Base-by-base conservation (phyloP, 2,113 vertebrate genomes). In the Stomatorhinus ivindoensis region DNA sequence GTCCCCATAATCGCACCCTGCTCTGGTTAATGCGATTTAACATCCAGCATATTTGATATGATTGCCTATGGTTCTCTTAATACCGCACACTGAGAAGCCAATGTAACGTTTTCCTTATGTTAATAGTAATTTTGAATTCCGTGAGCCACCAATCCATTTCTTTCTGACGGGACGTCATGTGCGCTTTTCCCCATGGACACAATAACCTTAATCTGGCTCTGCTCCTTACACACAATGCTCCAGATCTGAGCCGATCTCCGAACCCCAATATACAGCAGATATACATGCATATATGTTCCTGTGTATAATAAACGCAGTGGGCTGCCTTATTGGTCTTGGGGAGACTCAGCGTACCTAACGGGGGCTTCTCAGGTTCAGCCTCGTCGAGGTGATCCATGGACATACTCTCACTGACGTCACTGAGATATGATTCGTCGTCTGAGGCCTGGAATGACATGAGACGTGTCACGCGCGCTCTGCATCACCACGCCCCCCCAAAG, bases 341-440 rank as follows among this genome's bases (percentile, higher is more conserved):
- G n/a, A 91, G 1, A 4, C 6, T 10, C 15, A 7, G 24, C 11
- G 89, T 92, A 98, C 98, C 96, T 92, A 96, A 94, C 27, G 95
- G 96, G 90, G 96, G 96, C 92, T 96, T 96, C 93, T 97, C 97
- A 90, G 93, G 95, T 83, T 98, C 97, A 21, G 95, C 95, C 86
- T 97, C 97, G 35, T 96, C 97, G 89, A 98, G 95, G 92, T 98
- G 98, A 92, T 99, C 98, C 95, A 99, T 95, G n/a, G 98, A 99
- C 90, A 96, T 94, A 83, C 98, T 99, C 93, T 99, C 98, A 94
- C 98, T 99, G 92, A 99, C 93, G 93, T 99, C 98, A 91, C 98
- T 99, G 90, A 96, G 97, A 39, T 99, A 98, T 0, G 98, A 99
- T 86, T 98, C 98, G 92, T 99, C 98, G 86, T 99, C 98, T 0